Evolutionary conservation across 2,888 invertebrate species (phyloP).

Genomic region (Smittia sp.): DNA sequence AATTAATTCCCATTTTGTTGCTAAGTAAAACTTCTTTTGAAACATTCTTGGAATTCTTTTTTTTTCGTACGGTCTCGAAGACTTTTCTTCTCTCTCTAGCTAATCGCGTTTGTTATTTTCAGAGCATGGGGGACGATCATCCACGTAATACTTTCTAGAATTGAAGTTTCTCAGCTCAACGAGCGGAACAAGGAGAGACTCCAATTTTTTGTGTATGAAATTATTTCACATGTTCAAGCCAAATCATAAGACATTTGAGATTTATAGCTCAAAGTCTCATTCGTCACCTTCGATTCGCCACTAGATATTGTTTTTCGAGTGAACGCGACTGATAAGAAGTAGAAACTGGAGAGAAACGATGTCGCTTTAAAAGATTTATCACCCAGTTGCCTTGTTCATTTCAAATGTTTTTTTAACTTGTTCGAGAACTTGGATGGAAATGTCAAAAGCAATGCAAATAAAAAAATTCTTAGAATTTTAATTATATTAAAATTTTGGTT

Average conservation of each 20-base stretch:
- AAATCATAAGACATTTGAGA: neutral
- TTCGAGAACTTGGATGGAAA: constrained; percentile 21
- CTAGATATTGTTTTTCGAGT: neutral
- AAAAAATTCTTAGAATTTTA: constrained; percentile 25
- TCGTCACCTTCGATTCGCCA: constrained; percentile 40
- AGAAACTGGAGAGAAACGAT: neutral
- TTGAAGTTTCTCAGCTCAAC: too few species aligned
- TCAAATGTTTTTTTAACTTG: neutral
- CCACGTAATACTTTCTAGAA: too few species aligned
- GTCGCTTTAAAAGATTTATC: constrained; percentile 38
- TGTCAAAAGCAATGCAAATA: constrained; percentile 12
- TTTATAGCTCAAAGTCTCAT: constrained; percentile 37
- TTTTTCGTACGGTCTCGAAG: constrained; percentile 28
- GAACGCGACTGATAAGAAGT: neutral
- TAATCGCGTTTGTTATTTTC: neutral
- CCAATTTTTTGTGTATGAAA: neutral
- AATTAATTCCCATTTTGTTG: constrained; percentile 37
- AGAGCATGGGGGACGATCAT: neutral
- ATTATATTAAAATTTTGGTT: constrained; percentile 18
- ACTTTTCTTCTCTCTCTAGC: neutral
- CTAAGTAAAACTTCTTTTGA: constrained; percentile 33
- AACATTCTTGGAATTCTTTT: constrained; percentile 41
- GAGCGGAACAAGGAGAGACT: neutral
- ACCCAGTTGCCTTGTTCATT: constrained; percentile 18
- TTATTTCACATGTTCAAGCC: neutral